These are phyloP conservation scores for Eulemur macaco DNA, from an alignment of 2,113 vertebrate genomes.

Conservation along the genomic window DNA sequence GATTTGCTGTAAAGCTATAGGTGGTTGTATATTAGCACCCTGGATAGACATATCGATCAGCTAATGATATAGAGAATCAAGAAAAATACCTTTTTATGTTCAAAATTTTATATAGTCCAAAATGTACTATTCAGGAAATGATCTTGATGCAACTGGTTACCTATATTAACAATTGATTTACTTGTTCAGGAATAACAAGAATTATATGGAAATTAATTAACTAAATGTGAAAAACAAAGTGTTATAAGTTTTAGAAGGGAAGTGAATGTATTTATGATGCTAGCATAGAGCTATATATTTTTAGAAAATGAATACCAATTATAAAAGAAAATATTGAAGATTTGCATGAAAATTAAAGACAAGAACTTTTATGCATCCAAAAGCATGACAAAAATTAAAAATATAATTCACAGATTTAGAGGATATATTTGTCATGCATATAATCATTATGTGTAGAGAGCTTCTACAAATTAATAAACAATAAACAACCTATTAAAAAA, in stretches of 20 bases:
- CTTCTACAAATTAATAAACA: not conserved
- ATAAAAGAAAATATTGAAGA: not conserved
- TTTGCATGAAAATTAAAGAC: not conserved
- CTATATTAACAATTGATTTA: not conserved
- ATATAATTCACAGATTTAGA: not conserved
- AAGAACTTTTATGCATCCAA: not conserved
- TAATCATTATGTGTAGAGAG: not conserved
- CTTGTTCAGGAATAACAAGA: not conserved
- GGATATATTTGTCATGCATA: not conserved
- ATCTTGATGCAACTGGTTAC: not conserved
- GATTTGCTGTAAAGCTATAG: not conserved
- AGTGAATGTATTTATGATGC: not conserved
- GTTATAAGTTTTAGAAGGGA: not conserved
- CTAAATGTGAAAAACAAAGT: not conserved
- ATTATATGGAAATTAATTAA: not conserved
- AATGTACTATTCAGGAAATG: not conserved
- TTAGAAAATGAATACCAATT: not conserved
- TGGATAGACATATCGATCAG: not conserved
- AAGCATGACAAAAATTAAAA: not conserved
- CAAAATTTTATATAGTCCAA: not conserved
- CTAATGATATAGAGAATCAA: not conserved
- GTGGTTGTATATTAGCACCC: not conserved
- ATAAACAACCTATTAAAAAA: not conserved
- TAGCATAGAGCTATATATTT: not conserved
- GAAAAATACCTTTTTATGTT: not conserved